Percentiles rank a stretch among this genome's conserved stretches.
phyloP scores from a whole-genome alignment of 2,888 invertebrate genomes.

The Metallyticus violacea region DNA sequence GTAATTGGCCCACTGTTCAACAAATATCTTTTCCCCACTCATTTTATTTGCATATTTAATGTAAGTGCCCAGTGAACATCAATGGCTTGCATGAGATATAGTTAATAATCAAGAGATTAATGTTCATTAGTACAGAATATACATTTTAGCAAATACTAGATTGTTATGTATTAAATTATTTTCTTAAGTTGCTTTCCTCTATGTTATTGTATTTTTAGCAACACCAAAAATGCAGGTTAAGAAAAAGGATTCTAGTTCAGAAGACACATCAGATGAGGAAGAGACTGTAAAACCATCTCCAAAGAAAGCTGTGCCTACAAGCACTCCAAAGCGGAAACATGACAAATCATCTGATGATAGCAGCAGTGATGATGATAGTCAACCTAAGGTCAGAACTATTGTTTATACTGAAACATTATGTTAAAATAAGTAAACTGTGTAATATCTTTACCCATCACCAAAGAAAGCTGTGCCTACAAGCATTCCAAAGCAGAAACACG shows the following conservation, averaged over 20 bases:
- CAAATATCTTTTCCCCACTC: too few species aligned
- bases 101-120: too few species aligned
- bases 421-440: too few species aligned
- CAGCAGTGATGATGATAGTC: constrained; percentile 37
- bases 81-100: too few species aligned
- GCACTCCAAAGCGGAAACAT: constrained; percentile 40
- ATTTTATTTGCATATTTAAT: too few species aligned
- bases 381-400: not conserved
- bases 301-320: not conserved
- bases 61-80: too few species aligned
- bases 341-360: constrained; percentile 44
- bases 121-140: too few species aligned
- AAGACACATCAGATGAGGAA: constrained; percentile 37
- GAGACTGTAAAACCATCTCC: constrained; percentile 35
- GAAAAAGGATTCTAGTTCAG: constrained; percentile 44
- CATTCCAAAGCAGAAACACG: constrained; percentile 41
- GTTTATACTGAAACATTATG: not conserved
- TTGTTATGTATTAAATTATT: too few species aligned
- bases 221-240: constrained; percentile 34
- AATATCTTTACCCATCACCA: too few species aligned
- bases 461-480: not conserved
- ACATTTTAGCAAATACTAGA: too few species aligned
- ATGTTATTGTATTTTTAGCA: not conserved
- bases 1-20: too few species aligned
- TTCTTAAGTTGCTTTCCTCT: too few species aligned